Base-by-base conservation (phyloP, 2,113 vertebrate species). In the Eretmochelys imbricata region DNA sequence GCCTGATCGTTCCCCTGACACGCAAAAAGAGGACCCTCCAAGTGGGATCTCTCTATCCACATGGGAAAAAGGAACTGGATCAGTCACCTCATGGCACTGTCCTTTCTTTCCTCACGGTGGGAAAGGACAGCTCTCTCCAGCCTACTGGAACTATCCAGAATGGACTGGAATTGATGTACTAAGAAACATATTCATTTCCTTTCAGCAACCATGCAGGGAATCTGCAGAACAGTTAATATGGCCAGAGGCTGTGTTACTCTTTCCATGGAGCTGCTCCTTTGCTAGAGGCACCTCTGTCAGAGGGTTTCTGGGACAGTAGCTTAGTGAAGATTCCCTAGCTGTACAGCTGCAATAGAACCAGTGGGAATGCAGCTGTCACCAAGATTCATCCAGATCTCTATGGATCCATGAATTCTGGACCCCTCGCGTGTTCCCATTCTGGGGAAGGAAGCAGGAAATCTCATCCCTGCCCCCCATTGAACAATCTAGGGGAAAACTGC, bases 381-480 rank as follows among this genome's bases (percentile, higher is more conserved):
- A 84, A 90, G 81, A 91, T 38, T 13, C 89, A 31, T 82, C 31
- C 27, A 49, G n/a, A 31, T 24, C 10, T 87, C 88, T 94, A 93
- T 84, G n/a, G 46, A 85, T 65, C 84, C 11, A 57, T 29, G 19
- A 72, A 46, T 85, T 92, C 94, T 72, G 24, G 79, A 78, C 42
- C 11, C 5, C 13, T 75, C 72, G 25, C 54, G 10, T 53, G 19
- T 54, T 78, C 31, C 1, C 10, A 92, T 85, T 83, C 19, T 11
- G 1, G 80, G 65, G 20, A 87, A 46, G 90, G 80, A 65, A 17
- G 78, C 62, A 8, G 86, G 85, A 97, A n/a, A 11, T 12, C 59
- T 80, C 0, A 0, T 7, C 29, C 0, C 0, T 3, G 2, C 38
- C 10, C 25, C 12, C 75, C 75, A 48, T 29, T 22, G 25, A 69